Conservation (phyloP, 2,888 invertebrate genomes). For the Piscicola geometra region DNA sequence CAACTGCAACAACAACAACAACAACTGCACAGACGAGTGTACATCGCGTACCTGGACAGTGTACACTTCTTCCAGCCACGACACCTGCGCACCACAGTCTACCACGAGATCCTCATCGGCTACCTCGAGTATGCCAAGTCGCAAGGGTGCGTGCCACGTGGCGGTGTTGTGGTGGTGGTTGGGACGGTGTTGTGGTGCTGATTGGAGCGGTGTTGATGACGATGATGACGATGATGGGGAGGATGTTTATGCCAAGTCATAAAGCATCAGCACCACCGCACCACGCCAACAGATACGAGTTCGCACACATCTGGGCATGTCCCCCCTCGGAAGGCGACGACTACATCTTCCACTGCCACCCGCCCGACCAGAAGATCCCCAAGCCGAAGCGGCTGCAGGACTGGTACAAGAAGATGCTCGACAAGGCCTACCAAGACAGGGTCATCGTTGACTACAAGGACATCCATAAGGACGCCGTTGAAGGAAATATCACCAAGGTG, state of each 20-base stretch:
- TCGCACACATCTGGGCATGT: constrained; percentile 99
- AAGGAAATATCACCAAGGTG: constrained; percentile 74
- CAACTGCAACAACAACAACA: neutral
- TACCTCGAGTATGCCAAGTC: constrained; percentile 98
- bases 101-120: constrained; percentile 95
- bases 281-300: constrained; percentile 68
- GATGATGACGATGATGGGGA: too few species aligned
- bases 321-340: constrained; percentile 99
- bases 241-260: too few species aligned
- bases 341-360: constrained; percentile 99
- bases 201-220: too few species aligned
- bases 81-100: constrained; percentile 93
- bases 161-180: too few species aligned
- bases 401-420: constrained; percentile 99
- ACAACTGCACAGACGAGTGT: constrained; percentile 71
- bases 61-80: constrained; percentile 98
- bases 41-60: constrained; percentile 97
- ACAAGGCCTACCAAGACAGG: constrained; percentile 87
- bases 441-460: constrained; percentile 94
- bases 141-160: constrained; percentile 66
- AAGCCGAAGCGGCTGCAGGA: constrained; percentile 98
- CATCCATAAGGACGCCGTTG: constrained; percentile 89
- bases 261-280: too few species aligned
- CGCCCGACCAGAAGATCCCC: constrained; percentile 96
- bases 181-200: too few species aligned